Percentiles rank a stretch among this genome's conserved stretches.
These are phyloP conservation scores for Echinops telfairi DNA, from an alignment of 2,113 vertebrate species.

Conservation along the genomic window DNA sequence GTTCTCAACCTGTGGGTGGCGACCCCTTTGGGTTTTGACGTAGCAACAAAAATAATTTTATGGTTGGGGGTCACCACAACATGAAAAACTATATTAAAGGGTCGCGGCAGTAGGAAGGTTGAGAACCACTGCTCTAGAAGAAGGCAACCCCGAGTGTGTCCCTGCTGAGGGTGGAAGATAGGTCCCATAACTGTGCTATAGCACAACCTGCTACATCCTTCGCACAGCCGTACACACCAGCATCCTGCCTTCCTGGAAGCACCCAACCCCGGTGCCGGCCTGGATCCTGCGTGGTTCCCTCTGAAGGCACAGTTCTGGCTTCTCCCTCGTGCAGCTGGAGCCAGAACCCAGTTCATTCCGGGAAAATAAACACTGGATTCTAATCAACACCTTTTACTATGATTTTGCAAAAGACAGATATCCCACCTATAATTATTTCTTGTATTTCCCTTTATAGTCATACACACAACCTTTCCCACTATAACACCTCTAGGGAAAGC, in stretches of 20 bases:
- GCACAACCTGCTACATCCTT: neutral
- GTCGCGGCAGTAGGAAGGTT: no score
- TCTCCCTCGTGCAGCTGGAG: neutral
- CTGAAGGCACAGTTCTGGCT: neutral
- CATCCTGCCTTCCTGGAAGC: neutral
- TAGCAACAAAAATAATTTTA: no score
- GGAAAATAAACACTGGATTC: neutral
- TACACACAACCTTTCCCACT: constrained; percentile 2
- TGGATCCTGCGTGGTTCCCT: neutral
- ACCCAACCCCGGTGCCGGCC: neutral
- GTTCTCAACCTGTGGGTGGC: no score
- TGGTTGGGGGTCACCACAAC: no score
- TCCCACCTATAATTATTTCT: constrained; percentile 45
- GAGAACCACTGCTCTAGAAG: no score
- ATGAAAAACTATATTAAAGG: no score
- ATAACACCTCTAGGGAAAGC: constrained; percentile 45
- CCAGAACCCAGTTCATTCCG: neutral
- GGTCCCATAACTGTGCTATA: neutral
- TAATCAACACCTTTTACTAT: neutral
- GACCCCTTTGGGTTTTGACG: no score
- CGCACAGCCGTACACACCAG: neutral
- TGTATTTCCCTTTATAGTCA: neutral
- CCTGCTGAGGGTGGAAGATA: neutral
- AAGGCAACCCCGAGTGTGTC: neutral
- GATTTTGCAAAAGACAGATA: constrained; percentile 58